Evolutionary conservation across 2,888 invertebrate species (phyloP).

Genomic region (Dorcus parallelipipedus): DNA sequence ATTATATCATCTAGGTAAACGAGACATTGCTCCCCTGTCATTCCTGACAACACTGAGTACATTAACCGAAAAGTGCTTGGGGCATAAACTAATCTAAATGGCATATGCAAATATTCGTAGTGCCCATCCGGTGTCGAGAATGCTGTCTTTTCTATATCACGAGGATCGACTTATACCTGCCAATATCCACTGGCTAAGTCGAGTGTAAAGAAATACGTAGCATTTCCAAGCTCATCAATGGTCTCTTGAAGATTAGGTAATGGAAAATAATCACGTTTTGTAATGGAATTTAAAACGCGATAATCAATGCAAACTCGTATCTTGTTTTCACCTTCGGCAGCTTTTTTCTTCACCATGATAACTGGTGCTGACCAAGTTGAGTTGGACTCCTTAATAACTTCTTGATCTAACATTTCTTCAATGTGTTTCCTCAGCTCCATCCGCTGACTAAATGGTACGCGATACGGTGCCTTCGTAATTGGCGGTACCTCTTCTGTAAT

Average conservation of each 20-base stretch:
- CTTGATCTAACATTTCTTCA: constrained; percentile 22
- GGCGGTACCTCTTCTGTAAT: not conserved
- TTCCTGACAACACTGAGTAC: too few relatives aligned
- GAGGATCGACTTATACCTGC: constrained; percentile 27
- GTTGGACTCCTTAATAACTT: constrained; percentile 17
- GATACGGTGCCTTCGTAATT: constrained; percentile 17
- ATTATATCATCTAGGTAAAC: too few relatives aligned
- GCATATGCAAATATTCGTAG: too few relatives aligned
- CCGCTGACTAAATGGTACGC: constrained; percentile 13
- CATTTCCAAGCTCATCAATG: too few relatives aligned
- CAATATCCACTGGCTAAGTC: constrained; percentile 32
- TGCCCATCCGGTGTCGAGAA: too few relatives aligned
- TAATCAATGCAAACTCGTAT: constrained; percentile 1
- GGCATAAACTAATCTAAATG: too few relatives aligned
- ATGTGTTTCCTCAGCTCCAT: constrained; percentile 17
- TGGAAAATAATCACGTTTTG: constrained; percentile 3
- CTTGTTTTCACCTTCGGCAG: too few relatives aligned
- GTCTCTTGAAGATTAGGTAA: too few relatives aligned
- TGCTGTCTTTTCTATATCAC: constrained; percentile 18
- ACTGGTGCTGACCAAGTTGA: too few relatives aligned
- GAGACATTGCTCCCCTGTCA: too few relatives aligned
- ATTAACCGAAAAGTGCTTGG: too few relatives aligned
- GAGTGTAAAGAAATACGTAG: constrained; percentile 28
- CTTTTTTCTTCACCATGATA: too few relatives aligned
- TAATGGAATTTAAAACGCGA: constrained; percentile 14